Percentiles rank a stretch among this genome's conserved stretches.
Evolutionary conservation across 2,888 invertebrate genomes (phyloP).

Genomic region (Geotrupes spiniger): DNA sequence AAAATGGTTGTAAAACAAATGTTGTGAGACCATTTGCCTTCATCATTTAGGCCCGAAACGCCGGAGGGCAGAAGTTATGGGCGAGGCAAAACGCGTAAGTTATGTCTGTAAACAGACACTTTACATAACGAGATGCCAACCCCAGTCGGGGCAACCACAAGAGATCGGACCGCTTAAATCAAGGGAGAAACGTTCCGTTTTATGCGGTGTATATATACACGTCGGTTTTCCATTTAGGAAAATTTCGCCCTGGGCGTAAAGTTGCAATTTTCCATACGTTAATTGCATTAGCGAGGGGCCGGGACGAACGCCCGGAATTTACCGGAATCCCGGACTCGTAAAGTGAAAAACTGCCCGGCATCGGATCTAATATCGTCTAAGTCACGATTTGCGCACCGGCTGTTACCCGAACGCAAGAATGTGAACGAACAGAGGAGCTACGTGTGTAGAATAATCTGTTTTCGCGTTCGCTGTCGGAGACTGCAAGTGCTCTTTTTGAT

Average conservation of each 20-base stretch:
- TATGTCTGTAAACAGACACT: slow-evolving; percentile 51
- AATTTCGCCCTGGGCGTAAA: no score
- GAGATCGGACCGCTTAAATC: slow-evolving; percentile 19
- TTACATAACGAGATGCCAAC: slow-evolving; percentile 51
- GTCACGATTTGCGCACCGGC: slow-evolving; percentile 49
- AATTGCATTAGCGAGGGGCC: no score
- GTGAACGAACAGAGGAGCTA: slow-evolving; percentile 34
- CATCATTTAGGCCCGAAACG: slow-evolving; percentile 44
- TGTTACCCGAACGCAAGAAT: slow-evolving; percentile 39
- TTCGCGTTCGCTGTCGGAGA: slow-evolving; percentile 25
- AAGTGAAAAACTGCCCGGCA: slow-evolving; percentile 1
- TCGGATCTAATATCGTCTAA: slow-evolving; percentile 25
- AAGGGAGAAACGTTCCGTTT: slow-evolving; percentile 15
- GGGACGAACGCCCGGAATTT: no score
- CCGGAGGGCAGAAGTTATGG: slow-evolving; percentile 43
- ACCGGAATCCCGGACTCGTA: no score
- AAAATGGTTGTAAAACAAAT: slow-evolving; percentile 44
- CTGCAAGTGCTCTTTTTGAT: slow-evolving; percentile 31
- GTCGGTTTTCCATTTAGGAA: not conserved
- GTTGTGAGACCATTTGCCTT: slow-evolving; percentile 45
- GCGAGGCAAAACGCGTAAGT: slow-evolving; percentile 46
- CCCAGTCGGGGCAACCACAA: slow-evolving; percentile 29
- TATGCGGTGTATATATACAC: slow-evolving; percentile 7
- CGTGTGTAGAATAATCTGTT: slow-evolving; percentile 42
- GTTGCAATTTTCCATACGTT: no score